Base-by-base conservation (phyloP, 2,888 invertebrate genomes). In the Xanthorhoe spadicearia region DNA sequence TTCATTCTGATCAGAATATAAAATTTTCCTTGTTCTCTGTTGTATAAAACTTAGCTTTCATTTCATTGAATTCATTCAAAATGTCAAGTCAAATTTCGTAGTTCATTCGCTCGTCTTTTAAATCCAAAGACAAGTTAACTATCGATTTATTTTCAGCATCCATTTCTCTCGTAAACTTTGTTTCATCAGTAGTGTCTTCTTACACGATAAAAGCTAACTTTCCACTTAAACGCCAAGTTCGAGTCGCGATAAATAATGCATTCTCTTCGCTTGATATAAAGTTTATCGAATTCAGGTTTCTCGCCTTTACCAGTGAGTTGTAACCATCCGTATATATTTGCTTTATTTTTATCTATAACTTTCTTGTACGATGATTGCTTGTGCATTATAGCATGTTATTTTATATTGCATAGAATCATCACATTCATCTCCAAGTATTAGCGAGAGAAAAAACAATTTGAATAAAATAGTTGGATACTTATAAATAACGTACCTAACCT, bases 121-220 rank as follows among this genome's bases (percentile, higher is more conserved):
- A 61, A 28, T 43, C 19, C 19, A 35, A 7, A 8, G 17, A 59
- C 23, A 59, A 55, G 49, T 55, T 51, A 59, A 58, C 63, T 54
- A 66, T 55, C 50, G 62, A 56, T 67, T 56, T 56, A 60, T 56
- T 60, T 23, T 28, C 51, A 50, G 58, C 50, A 15, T 46, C 32
- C 58, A 17, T 23, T 52, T 63, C 58, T 55, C 56, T 56, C 52
- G 28, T 55, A 0, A 61, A 61, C 52, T 67, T 56, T 51, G 51
- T 60, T 68, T 56, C 48, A 61, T 64, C 70, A 73, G 61, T 69
- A 73, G 68, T 71, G 69, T 69, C 69, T 55, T 48, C 68, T 71
- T 68, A 69, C 69, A 56, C 61, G 70, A 58, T 35, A 67, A 59
- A 61, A 53, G 59, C 57, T 23, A 73, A 73, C 71, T 73, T 73